Evolutionary conservation across 2,888 invertebrate genomes (phyloP), one percentile per base, ranked within the genome.

Genomic region (Steinernema carpocapsae): DNA sequence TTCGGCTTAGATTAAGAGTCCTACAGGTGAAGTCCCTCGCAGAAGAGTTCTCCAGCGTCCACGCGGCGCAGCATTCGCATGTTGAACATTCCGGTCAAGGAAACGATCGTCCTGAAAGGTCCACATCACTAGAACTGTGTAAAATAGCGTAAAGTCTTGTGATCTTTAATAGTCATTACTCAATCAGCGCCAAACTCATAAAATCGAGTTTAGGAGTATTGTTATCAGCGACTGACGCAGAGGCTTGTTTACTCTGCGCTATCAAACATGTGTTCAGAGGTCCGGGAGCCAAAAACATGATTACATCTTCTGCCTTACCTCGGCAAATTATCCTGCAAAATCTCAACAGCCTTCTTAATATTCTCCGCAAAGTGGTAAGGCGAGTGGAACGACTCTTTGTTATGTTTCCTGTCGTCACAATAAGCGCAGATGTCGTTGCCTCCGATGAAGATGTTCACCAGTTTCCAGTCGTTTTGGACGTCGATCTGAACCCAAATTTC

Each of bases 391-490:
- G 76, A 17, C 77, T 80, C 71, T 19, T 37, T 56, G 56, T 74
- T 76, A 45, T 52, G 74, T 37, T 48, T 48, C 64, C 70, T 74
- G 71, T 71, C 59, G 73, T 73, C 52, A 32, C 85, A 85, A 64
- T 78, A 81, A 0, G 79, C 81, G 48, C 85, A 85, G 74, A 83
- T 77, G 71, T 84, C 84, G 52, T 84, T 84, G 42, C 77, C 78
- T 14, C 84, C 84, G 56, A 84, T 84, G 78, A 84, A 84, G 32
- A 84, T 79, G 59, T 80, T 83, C 45, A 84, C 74, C 48, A 84
- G 75, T 59, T 84, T 84, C 84, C 84, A 84, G 74, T 83, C 82
- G 32, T 80, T 79, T 51, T 80, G 74, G 7, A 83, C 64, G 74
- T 84, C 76, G 19, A 83, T 76, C 71, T 76, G n/a, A n/a, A n/a